Conservation (phyloP, 1,140 invertebrate genomes). For the Micrasema minimum region DNA sequence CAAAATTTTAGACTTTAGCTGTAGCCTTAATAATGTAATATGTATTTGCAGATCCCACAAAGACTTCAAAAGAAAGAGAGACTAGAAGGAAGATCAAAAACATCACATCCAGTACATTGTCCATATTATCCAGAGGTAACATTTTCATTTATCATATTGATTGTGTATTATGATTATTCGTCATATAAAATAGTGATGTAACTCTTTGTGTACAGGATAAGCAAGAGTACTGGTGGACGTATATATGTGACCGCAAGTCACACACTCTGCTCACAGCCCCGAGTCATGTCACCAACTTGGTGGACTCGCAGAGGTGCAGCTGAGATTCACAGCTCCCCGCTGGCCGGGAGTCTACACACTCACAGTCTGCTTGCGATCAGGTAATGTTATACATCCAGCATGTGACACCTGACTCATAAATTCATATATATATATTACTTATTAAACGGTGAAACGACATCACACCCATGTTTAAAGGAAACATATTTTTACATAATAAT, state of each 20-base stretch:
- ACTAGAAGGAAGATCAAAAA: slow-evolving; percentile 92
- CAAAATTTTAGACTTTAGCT: too few species aligned
- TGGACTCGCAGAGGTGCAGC: slow-evolving; percentile 86
- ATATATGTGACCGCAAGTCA: slow-evolving; percentile 94
- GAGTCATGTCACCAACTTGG: slow-evolving; percentile 87
- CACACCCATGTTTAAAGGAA: too few species aligned
- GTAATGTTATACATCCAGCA: too few species aligned
- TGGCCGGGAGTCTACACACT: slow-evolving; percentile 94
- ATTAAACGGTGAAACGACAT: too few species aligned
- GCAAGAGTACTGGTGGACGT: slow-evolving; percentile 99
- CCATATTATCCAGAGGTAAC: slow-evolving; percentile 89
- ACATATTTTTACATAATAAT: too few species aligned
- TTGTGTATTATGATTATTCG: too few species aligned
- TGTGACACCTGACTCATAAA: too few species aligned
- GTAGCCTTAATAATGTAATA: too few species aligned
- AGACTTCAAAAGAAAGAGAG: slow-evolving; percentile 85
- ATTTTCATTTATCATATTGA: slow-evolving; percentile 38
- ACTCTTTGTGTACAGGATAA: slow-evolving; percentile 76
- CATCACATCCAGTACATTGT: slow-evolving; percentile 95
- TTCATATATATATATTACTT: too few species aligned
- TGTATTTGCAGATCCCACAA: slow-evolving; percentile 72
- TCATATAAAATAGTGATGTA: too few species aligned
- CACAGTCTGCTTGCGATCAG: slow-evolving; percentile 90
- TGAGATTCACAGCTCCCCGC: slow-evolving; percentile 94
- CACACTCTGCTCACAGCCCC: slow-evolving; percentile 90